Percentiles rank a stretch among this genome's conserved stretches.
phyloP scores from a whole-genome alignment of 2,888 invertebrate species.

The Miltochrista miniata region DNA sequence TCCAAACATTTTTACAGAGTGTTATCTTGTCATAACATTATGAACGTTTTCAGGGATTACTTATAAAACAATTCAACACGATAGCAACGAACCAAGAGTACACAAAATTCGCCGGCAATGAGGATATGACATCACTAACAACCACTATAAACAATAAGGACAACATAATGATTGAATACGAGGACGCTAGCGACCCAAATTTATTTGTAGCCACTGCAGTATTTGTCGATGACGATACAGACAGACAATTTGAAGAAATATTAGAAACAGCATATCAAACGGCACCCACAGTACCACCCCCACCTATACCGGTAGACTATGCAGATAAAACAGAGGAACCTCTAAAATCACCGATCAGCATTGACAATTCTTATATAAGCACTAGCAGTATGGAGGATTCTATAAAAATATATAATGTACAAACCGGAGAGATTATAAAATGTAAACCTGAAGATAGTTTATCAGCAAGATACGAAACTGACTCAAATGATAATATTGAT shows the following conservation, averaged over 20 bases:
- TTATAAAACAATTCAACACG: constrained; percentile 75
- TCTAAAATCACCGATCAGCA: constrained; percentile 62
- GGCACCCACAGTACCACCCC: constrained; percentile 33
- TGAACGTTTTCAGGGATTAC: constrained; percentile 71
- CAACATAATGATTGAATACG: constrained; percentile 72
- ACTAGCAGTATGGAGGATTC: constrained; percentile 79
- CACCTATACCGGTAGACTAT: constrained; percentile 41
- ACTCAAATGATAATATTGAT: constrained; percentile 71
- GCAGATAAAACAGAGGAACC: constrained; percentile 48
- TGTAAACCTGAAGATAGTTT: constrained; percentile 76
- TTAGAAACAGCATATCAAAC: constrained; percentile 60
- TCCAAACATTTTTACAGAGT: constrained; percentile 1
- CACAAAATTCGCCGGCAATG: constrained; percentile 59
- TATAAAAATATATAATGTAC: constrained; percentile 80
- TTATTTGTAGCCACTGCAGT: constrained; percentile 67
- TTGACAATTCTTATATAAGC: constrained; percentile 68
- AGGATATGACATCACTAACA: constrained; percentile 57
- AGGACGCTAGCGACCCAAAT: constrained; percentile 58
- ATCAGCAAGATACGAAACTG: constrained; percentile 68
- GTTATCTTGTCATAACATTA: constrained; percentile 36
- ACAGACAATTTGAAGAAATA: constrained; percentile 72
- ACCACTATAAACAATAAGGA: constrained; percentile 58
- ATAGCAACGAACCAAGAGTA: constrained; percentile 75
- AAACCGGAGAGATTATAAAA: constrained; percentile 78
- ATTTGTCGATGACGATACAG: constrained; percentile 66